Base-by-base conservation (phyloP, 2,888 invertebrate species). In the Drosophila phalerata region DNA sequence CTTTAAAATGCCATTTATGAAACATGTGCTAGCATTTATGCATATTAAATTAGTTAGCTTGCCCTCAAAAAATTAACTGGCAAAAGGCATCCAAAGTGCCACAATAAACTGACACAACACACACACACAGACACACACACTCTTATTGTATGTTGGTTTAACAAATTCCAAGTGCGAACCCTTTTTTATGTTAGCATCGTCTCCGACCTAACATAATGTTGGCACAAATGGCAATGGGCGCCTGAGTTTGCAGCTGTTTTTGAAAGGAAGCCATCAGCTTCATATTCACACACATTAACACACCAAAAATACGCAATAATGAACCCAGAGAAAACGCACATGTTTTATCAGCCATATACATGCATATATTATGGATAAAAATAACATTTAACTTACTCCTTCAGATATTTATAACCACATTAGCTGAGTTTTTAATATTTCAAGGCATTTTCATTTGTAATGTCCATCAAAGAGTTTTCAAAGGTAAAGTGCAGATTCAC, bases 1-100 rank as follows among this genome's bases (percentile, higher is more conserved):
- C 89, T 89, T 84, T 89, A 89, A 87, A 89, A 81, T 85, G 82
- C 88, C 89, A 81, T 85, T 89, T 89, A 85, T 84, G 88, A 89
- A 89, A 87, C 84, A 84, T 84, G 84, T 89, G 89, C 88, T 82
- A 79, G 84, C 84, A 84, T 84, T 84, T 84, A 84, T 84, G 89
- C 89, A 84, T 84, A 84, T 84, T 87, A 84, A 87, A 84, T 84
- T 89, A 89, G 89, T 78, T 67, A 52, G 82, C 74, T 81, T 87
- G 68, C 68, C 70, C 82, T 48, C 65, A 65, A 62, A 81, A 81
- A 78, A 85, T 81, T 81, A 87, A 89, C 89, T 80, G 77, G 71
- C 77, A 80, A 68, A 73, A 78, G 79, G 74, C 69, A 63, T 58
- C 67, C 62, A 74, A 79, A 81, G 66, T 79, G 78, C 80, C 79